phyloP scores from a whole-genome alignment of 2,888 invertebrate species.

The Conops quadrifasciatus region DNA sequence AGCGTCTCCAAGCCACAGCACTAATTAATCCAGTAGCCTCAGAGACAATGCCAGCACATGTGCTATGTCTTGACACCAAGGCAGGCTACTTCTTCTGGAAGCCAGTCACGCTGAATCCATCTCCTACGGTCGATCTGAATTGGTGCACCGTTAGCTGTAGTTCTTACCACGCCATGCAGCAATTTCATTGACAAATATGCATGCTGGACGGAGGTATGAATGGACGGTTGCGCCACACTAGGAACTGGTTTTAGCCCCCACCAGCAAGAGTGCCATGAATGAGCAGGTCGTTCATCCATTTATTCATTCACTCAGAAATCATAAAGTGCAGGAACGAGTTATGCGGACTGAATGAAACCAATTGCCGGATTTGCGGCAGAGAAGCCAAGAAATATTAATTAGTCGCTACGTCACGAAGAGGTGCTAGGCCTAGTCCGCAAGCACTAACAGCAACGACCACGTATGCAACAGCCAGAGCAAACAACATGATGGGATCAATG shows the following conservation, averaged over 20 bases:
- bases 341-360: background rate
- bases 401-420: constrained; percentile 14
- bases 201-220: constrained; percentile 5
- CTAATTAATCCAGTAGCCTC: constrained; percentile 6
- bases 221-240: background rate
- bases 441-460: background rate
- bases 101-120: constrained; percentile 35
- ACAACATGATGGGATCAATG: background rate
- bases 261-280: constrained; percentile 7
- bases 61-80: constrained; percentile 55
- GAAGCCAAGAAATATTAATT: constrained; percentile 9
- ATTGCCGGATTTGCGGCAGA: background rate
- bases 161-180: background rate
- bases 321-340: background rate
- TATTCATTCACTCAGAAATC: constrained; percentile 15
- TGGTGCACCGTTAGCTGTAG: constrained; percentile 15
- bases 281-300: constrained; percentile 13
- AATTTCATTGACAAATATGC: constrained; percentile 24
- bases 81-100: constrained; percentile 61
- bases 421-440: background rate
- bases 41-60: constrained; percentile 39
- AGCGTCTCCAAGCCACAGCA: constrained; percentile 47
- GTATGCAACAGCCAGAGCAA: background rate
- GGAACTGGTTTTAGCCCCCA: constrained; percentile 30
- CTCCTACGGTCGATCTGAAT: constrained; percentile 17